phyloP scores from a whole-genome alignment of 2,113 vertebrate species.

The Acanthisitta chloris region DNA sequence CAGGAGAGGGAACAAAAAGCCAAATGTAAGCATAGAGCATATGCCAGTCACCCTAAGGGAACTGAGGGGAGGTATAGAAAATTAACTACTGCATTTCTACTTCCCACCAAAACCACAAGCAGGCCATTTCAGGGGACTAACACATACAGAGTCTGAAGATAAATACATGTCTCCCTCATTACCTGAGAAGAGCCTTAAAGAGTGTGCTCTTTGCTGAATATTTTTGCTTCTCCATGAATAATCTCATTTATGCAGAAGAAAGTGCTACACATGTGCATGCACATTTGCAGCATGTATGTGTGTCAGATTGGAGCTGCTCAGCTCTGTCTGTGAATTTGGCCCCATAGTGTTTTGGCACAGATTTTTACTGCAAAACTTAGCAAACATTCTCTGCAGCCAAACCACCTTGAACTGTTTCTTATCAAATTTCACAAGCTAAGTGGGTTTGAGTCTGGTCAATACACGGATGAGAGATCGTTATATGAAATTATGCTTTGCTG shows the following conservation, averaged over 20 bases:
- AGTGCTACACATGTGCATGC: neutral
- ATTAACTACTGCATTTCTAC: conserved; percentile 10
- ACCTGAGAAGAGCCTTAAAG: conserved; percentile 4
- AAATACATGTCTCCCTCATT: neutral
- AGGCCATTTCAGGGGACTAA: neutral
- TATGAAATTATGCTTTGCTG: neutral
- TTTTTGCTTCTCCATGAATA: neutral
- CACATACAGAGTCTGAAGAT: neutral
- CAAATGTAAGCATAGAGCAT: conserved; percentile 4
- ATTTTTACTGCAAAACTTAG: conserved; percentile 22
- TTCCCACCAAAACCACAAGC: neutral
- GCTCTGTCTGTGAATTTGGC: neutral
- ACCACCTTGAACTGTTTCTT: conserved; percentile 10
- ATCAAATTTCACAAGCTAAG: conserved; percentile 34
- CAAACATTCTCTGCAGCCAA: conserved; percentile 17
- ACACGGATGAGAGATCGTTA: neutral
- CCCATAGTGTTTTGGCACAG: neutral
- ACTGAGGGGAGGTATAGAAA: neutral
- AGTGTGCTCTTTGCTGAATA: neutral
- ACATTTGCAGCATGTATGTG: neutral
- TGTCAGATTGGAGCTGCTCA: neutral
- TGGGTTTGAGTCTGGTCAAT: neutral
- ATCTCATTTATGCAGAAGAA: neutral
- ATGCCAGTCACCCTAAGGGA: neutral
- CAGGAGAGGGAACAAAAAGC: neutral